A percentile compares a stretch with the other conserved stretches of the same genome.
Conservation (phyloP, 2,797 vertebrate species). For the Tragopan temminckii region DNA sequence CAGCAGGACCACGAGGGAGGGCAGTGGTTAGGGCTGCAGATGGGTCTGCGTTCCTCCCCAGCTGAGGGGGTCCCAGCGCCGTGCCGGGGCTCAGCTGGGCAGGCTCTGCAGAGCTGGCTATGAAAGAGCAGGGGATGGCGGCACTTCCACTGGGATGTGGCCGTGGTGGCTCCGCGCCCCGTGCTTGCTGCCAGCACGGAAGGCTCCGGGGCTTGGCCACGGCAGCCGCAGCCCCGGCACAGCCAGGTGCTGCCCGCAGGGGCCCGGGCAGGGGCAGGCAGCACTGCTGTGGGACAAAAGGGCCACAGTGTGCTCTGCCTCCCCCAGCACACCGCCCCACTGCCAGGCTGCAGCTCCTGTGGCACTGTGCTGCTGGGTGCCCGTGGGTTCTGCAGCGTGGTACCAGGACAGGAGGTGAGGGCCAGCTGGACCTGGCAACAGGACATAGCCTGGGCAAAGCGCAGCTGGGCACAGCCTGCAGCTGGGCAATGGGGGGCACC, state of each 20-base stretch:
- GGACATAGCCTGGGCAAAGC: neutral
- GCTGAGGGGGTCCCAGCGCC: neutral
- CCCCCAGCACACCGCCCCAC: rapidly evolving
- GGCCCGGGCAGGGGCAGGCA: rapidly evolving
- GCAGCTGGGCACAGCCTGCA: neutral
- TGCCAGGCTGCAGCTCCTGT: neutral
- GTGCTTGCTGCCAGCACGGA: neutral
- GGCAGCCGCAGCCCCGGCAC: neutral
- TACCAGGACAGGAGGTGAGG: neutral
- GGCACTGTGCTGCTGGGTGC: rapidly evolving
- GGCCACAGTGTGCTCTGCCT: neutral
- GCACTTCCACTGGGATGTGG: neutral
- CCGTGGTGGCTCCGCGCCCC: neutral
- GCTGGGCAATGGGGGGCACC: neutral
- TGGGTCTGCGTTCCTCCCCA: rapidly evolving
- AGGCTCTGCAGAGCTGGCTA: neutral
- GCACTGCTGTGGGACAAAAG: neutral
- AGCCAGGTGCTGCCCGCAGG: neutral
- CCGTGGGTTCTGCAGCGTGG: rapidly evolving
- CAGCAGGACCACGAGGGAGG: neutral
- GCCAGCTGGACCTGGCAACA: neutral
- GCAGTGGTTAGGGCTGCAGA: slow-evolving; percentile 13
- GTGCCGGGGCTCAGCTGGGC: neutral
- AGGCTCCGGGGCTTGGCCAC: neutral
- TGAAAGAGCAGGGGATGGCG: rapidly evolving